phyloP scores from a whole-genome alignment of 2,797 vertebrate species.

The Siniperca scherzeri region DNA sequence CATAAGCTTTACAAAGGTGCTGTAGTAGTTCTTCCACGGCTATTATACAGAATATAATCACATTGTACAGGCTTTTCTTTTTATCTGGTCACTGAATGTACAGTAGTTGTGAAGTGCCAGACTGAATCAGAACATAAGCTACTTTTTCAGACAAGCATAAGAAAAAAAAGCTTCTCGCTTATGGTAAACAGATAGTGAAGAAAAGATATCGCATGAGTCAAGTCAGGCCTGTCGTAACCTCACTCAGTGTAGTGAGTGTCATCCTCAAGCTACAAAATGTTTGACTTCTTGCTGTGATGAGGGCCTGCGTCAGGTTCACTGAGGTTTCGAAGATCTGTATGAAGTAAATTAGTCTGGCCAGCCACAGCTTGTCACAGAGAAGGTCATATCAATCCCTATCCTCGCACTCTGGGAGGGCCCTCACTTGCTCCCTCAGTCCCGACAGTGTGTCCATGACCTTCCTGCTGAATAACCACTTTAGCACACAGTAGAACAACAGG shows the following conservation, averaged over 20 bases:
- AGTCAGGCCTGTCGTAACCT: conserved; percentile 7
- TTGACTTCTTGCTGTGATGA: conserved; percentile 16
- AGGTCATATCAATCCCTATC: conserved; percentile 37
- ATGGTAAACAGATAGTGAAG: neutral
- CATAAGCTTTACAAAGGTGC: neutral
- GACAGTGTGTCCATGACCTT: conserved; percentile 17
- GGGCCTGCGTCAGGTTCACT: conserved; percentile 7
- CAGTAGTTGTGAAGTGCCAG: neutral
- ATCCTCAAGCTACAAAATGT: neutral
- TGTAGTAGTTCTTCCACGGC: neutral
- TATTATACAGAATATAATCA: neutral
- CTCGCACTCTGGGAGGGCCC: conserved; percentile 4
- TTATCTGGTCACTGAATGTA: neutral
- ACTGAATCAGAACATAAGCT: neutral
- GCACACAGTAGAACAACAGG: conserved; percentile 23
- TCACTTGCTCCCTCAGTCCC: neutral
- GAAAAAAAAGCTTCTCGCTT: neutral
- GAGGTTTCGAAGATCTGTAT: conserved; percentile 29
- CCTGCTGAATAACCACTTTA: conserved; percentile 26
- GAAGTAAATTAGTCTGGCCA: conserved; percentile 33
- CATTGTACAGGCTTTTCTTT: neutral
- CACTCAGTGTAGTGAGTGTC: neutral
- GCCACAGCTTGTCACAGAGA: conserved; percentile 35
- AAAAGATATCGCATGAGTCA: neutral
- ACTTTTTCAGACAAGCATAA: neutral